phyloP scores from a whole-genome alignment of 2,888 invertebrate species.

The Eristalinus aeneus region DNA sequence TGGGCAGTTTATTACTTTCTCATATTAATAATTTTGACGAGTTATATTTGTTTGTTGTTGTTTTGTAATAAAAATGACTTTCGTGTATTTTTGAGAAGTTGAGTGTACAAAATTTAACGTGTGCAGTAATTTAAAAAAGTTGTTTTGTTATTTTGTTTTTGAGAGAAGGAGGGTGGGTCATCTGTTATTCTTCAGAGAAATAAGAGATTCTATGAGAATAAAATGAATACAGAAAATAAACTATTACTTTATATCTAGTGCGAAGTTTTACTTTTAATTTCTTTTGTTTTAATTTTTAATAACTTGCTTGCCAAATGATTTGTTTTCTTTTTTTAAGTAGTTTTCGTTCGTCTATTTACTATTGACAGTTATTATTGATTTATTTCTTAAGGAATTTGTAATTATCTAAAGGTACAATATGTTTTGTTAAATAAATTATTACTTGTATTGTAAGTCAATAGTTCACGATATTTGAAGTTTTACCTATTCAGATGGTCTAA shows the following conservation, averaged over 20 bases:
- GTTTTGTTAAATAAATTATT: constrained; percentile 65
- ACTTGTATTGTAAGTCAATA: constrained; percentile 66
- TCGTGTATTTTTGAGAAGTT: constrained; percentile 53
- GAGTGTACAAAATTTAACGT: constrained; percentile 69
- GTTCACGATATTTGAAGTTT: constrained; percentile 70
- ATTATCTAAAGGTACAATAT: constrained; percentile 69
- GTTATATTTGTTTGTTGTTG: constrained; percentile 42
- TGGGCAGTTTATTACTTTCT: constrained; percentile 68
- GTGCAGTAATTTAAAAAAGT: constrained; percentile 50
- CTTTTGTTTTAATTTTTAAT: constrained; percentile 18
- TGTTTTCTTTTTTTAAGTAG: constrained; percentile 2
- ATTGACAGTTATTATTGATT: constrained; percentile 62
- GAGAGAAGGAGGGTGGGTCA: constrained; percentile 65
- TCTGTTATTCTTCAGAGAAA: constrained; percentile 52
- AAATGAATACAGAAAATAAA: constrained; percentile 37
- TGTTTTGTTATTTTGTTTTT: constrained; percentile 13
- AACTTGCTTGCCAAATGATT: constrained; percentile 61
- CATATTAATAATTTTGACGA: constrained; percentile 56
- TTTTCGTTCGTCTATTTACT: constrained; percentile 31
- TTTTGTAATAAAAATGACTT: constrained; percentile 62
- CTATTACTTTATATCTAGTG: constrained; percentile 55
- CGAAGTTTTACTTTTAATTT: constrained; percentile 52
- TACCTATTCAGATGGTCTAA: constrained; percentile 69
- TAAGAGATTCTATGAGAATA: constrained; percentile 48
- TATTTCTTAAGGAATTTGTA: constrained; percentile 66